Conservation (phyloP, 2,113 vertebrate genomes). For the Mastomys coucha region DNA sequence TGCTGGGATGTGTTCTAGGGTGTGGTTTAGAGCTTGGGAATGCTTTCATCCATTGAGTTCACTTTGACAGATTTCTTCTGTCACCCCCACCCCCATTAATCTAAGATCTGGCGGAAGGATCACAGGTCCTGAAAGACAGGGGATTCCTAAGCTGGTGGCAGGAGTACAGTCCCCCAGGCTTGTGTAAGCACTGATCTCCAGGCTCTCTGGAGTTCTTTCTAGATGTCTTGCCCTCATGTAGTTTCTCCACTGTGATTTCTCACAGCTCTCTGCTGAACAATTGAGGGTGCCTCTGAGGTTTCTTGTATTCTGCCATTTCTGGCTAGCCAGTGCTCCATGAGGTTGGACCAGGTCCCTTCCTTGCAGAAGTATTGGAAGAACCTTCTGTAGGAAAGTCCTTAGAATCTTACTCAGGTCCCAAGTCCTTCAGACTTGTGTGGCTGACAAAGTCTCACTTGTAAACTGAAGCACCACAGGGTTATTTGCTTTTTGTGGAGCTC, state of each 20-base stretch:
- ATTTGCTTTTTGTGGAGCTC: background rate
- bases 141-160: background rate
- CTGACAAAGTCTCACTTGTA: background rate
- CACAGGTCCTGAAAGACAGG: too few species aligned
- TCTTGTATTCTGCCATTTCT: background rate
- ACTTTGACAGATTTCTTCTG: background rate
- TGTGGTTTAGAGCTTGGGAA: background rate
- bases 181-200: background rate
- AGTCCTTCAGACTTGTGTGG: background rate
- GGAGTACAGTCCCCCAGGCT: background rate
- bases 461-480: background rate
- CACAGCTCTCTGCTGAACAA: background rate
- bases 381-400: background rate
- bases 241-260: fast-evolving
- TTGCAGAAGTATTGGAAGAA: background rate
- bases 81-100: background rate
- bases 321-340: background rate
- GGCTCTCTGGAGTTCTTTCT: background rate
- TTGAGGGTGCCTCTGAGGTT: background rate
- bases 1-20: background rate
- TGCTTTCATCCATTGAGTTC: background rate
- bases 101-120: background rate
- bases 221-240: background rate
- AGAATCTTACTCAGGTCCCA: background rate
- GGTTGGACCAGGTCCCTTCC: background rate